phyloP scores from a whole-genome alignment of 2,797 vertebrate genomes.

The Ptychobarbus kaznakovi region DNA sequence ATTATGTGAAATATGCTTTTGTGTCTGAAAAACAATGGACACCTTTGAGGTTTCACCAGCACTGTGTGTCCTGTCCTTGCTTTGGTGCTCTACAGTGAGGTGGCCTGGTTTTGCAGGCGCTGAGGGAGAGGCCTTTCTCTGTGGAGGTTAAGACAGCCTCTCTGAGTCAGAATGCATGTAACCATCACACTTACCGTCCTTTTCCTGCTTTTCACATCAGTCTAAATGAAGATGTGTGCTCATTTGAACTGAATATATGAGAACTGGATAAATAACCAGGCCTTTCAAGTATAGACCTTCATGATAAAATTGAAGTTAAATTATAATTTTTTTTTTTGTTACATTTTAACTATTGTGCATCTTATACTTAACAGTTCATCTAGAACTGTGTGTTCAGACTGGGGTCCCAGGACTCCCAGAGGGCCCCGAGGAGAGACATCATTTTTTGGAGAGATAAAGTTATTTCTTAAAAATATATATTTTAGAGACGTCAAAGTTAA shows the following conservation, averaged over 20 bases:
- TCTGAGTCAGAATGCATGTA: slow-evolving; percentile 24
- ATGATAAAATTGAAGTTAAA: background rate
- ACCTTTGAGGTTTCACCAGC: slow-evolving; percentile 15
- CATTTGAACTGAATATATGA: slow-evolving; percentile 21
- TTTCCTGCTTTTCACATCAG: slow-evolving; percentile 8
- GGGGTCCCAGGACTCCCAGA: background rate
- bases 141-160: slow-evolving; percentile 33
- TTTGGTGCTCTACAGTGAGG: slow-evolving; percentile 21
- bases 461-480: background rate
- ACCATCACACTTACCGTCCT: background rate
- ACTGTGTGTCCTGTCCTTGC: slow-evolving; percentile 45
- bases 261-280: background rate
- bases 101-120: slow-evolving; percentile 49
- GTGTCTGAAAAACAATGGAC: slow-evolving; percentile 10
- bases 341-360: background rate
- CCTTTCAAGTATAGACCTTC: background rate
- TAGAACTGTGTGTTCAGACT: background rate
- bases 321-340: background rate
- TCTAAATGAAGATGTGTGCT: slow-evolving; percentile 25
- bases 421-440: background rate
- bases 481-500: background rate
- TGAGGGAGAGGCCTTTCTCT: slow-evolving; percentile 45
- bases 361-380: background rate
- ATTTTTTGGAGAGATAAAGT: background rate
- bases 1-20: background rate